Conservation (phyloP, 2,797 vertebrate species). For the Buphagus erythrorhynchus region DNA sequence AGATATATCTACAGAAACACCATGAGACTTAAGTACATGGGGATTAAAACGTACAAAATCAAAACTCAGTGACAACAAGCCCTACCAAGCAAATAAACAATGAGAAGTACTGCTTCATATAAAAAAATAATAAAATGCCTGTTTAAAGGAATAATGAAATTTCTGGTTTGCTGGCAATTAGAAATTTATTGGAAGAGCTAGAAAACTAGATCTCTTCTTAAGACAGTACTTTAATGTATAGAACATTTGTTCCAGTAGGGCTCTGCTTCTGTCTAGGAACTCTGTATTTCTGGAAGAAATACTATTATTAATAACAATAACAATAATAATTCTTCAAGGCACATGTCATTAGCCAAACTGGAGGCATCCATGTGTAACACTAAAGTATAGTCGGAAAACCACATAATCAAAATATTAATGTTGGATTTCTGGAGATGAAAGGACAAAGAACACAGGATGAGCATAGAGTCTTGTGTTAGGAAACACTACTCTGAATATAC, state of each 20-base stretch:
- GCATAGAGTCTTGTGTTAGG: neutral
- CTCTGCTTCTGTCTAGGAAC: neutral
- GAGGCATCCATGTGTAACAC: neutral
- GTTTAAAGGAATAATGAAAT: neutral
- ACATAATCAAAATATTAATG: neutral
- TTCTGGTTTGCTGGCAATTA: neutral
- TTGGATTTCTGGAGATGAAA: slow-evolving; percentile 3
- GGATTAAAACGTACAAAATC: neutral
- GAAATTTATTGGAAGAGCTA: neutral
- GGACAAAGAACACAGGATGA: neutral
- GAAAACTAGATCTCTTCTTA: neutral
- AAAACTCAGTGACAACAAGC: neutral
- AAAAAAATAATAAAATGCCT: neutral
- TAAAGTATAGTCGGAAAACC: neutral
- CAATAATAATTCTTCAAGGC: neutral
- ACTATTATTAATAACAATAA: neutral
- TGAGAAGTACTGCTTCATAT: neutral
- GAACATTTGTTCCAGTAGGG: neutral
- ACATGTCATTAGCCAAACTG: neutral
- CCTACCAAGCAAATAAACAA: neutral
- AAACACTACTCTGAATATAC: neutral
- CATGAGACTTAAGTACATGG: neutral
- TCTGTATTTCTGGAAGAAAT: neutral
- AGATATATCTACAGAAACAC: neutral
- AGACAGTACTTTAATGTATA: neutral